A percentile compares a stretch with the other conserved stretches of the same genome.
These are phyloP conservation scores for Tricholauxania praeusta DNA, from an alignment of 2,888 invertebrate genomes.

Conservation along the genomic window DNA sequence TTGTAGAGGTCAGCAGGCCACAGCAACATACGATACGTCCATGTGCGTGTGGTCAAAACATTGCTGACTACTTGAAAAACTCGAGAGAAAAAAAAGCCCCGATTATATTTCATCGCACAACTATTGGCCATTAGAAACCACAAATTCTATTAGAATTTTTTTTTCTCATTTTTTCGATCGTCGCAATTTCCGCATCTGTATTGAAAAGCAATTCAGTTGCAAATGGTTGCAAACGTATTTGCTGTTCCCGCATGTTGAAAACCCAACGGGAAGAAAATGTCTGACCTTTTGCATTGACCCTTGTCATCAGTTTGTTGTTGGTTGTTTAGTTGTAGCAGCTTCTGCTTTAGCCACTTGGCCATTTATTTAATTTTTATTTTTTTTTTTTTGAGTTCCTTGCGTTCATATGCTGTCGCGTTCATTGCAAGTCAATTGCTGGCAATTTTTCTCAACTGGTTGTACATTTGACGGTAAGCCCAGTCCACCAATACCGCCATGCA, in stretches of 20 bases:
- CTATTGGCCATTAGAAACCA: slow-evolving; percentile 26
- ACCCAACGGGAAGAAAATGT: not conserved
- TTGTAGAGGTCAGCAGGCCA: no score
- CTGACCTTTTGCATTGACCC: slow-evolving; percentile 38
- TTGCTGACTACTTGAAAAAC: not conserved
- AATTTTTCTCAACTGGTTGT: no score
- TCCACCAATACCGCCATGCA: slow-evolving; percentile 4
- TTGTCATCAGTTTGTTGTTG: slow-evolving; percentile 42
- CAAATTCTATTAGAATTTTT: slow-evolving; percentile 11
- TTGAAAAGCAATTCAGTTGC: slow-evolving; percentile 12
- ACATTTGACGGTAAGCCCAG: not conserved
- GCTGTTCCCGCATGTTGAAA: slow-evolving; percentile 3
- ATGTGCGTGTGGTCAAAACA: slow-evolving; percentile 25
- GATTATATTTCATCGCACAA: no score
- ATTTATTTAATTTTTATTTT: not conserved
- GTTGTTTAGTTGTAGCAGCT: slow-evolving; percentile 25
- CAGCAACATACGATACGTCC: not conserved
- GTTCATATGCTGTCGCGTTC: not conserved
- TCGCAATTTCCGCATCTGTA: slow-evolving; percentile 31
- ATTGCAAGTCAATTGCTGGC: not conserved
- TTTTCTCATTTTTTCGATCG: not conserved
- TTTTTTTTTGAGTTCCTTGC: not conserved
- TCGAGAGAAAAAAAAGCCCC: not conserved
- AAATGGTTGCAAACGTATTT: not conserved
- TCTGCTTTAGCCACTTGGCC: slow-evolving; percentile 6